phyloP scores from a whole-genome alignment of 2,113 vertebrate genomes.

The Brachionichthys hirsutus region DNA sequence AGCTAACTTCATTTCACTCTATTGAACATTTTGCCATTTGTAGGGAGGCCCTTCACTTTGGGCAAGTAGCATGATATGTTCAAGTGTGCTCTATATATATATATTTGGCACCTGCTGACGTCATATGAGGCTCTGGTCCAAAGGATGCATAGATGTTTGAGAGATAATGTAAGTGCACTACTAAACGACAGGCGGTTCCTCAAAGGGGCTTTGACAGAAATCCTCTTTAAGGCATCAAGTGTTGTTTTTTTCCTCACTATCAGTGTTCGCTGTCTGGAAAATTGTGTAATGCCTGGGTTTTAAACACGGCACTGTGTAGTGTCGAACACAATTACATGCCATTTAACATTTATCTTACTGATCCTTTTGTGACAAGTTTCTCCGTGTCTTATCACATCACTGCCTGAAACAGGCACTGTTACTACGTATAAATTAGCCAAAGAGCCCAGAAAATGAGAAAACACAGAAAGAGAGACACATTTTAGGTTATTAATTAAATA shows the following conservation, averaged over 20 bases:
- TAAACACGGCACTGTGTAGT: constrained; percentile 17
- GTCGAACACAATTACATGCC: constrained; percentile 24
- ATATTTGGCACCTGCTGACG: no score
- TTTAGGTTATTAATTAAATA: no score
- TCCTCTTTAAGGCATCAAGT: constrained; percentile 3
- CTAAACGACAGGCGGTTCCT: constrained; percentile 16
- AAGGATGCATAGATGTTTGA: constrained; percentile 33
- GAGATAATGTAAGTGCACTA: constrained; percentile 13
- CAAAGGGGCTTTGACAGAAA: constrained; percentile 28
- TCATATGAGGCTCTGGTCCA: constrained; percentile 19
- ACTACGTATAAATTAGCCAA: constrained; percentile 37
- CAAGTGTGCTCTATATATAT: no score
- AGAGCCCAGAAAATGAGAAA: constrained; percentile 8
- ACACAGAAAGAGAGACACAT: neutral
- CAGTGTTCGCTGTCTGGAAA: constrained; percentile 22
- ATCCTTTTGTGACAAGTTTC: constrained; percentile 26
- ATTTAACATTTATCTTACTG: constrained; percentile 11
- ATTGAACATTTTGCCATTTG: constrained; percentile 26
- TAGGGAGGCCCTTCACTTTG: constrained; percentile 9
- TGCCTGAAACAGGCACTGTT: constrained; percentile 6
- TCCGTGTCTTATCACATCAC: constrained; percentile 21
- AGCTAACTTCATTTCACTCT: constrained; percentile 23
- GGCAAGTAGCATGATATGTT: neutral
- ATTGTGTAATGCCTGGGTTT: constrained; percentile 19
- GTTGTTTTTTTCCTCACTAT: neutral